A percentile compares a stretch with the other conserved stretches of the same genome.
Conservation (phyloP, 2,888 invertebrate genomes). For the Ariolimax columbianus region DNA sequence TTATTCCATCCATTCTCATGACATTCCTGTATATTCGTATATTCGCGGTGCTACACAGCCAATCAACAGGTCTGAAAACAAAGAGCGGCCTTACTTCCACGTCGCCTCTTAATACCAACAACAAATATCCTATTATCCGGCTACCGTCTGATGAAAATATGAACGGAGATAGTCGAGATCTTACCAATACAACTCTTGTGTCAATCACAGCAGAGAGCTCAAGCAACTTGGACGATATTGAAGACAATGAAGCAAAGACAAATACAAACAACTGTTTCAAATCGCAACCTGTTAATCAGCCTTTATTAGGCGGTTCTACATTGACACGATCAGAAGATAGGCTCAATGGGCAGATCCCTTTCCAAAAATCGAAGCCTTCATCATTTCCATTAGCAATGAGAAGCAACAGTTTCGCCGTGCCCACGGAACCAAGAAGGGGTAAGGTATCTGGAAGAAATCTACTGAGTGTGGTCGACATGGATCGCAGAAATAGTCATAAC, state of each 20-base stretch:
- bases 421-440: not conserved
- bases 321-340: not conserved
- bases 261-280: not conserved
- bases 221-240: conserved; percentile 6
- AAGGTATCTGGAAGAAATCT: not conserved
- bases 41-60: conserved; percentile 74
- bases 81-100: not conserved
- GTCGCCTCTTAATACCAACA: not conserved
- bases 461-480: conserved; percentile 6
- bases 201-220: conserved; percentile 35
- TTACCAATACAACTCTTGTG: conserved; percentile 48
- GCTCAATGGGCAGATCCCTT: not conserved
- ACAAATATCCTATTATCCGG: conserved; percentile 42
- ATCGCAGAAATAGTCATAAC: conserved; percentile 42
- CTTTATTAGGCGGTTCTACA: not conserved
- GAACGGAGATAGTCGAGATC: conserved; percentile 39
- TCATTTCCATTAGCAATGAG: not conserved
- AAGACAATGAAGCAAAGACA: conserved; percentile 1
- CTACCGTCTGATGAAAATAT: conserved; percentile 36
- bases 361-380: not conserved
- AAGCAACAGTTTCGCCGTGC: conserved; percentile 43
- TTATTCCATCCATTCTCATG: conserved; percentile 77
- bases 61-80: conserved; percentile 59
- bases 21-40: conserved; percentile 77
- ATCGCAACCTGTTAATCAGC: not conserved